phyloP scores from a whole-genome alignment of 2,797 vertebrate genomes.

The Etheostoma nigrum region DNA sequence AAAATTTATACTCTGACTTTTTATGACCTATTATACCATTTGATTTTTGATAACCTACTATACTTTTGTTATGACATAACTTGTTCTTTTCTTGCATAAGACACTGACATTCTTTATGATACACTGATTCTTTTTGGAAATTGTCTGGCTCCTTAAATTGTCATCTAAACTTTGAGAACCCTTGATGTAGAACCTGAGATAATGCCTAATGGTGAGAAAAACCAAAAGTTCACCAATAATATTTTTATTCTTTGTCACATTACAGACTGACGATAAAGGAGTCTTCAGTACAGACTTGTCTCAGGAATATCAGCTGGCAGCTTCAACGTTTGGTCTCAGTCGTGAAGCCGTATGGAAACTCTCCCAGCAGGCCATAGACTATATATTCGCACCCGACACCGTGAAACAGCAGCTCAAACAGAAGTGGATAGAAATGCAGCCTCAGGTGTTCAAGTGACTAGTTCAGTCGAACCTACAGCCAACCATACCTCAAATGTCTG shows the following conservation, averaged over 20 bases:
- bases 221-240: neutral
- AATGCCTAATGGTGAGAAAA: neutral
- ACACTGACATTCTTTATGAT: neutral
- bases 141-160: neutral
- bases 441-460: constrained; percentile 72
- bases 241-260: constrained; percentile 34
- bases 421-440: constrained; percentile 87
- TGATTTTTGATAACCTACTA: neutral
- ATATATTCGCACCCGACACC: constrained; percentile 87
- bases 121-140: neutral
- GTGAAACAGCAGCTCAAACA: constrained; percentile 88
- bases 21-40: neutral
- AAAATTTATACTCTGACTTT: no score
- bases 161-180: neutral
- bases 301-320: constrained; percentile 93
- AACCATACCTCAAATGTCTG: constrained; percentile 53
- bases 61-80: neutral
- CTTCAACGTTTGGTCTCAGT: constrained; percentile 90
- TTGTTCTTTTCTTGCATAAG: no score
- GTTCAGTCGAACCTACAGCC: neutral
- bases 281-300: constrained; percentile 95
- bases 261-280: constrained; percentile 97
- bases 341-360: constrained; percentile 90
- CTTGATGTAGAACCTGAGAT: neutral
- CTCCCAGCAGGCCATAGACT: constrained; percentile 90